Percentiles rank a stretch among this genome's conserved stretches.
These are phyloP conservation scores for Orgyia antiqua DNA, from an alignment of 2,888 invertebrate species.

Conservation along the genomic window DNA sequence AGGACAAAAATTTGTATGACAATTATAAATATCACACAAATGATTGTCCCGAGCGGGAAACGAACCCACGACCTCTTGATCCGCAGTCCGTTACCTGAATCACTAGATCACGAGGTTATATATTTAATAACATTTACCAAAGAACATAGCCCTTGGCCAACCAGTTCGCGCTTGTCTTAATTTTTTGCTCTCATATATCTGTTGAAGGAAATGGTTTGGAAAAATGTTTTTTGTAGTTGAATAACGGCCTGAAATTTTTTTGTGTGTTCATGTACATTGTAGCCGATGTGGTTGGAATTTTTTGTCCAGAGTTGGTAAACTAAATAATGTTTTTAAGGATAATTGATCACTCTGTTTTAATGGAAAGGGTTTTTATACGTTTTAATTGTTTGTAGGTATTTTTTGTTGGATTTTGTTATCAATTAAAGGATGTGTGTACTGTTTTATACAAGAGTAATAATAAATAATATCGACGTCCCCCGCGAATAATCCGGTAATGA, in stretches of 20 bases:
- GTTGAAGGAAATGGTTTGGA: constrained; percentile 24
- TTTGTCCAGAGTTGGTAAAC: background rate
- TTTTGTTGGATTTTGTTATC: background rate
- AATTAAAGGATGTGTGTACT: background rate
- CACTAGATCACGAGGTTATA: too few species aligned
- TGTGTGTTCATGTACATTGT: constrained; percentile 1
- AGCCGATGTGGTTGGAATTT: constrained; percentile 2
- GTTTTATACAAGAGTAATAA: background rate
- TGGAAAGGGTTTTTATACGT: background rate
- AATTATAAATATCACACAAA: too few species aligned
- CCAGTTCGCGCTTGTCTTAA: constrained; percentile 17
- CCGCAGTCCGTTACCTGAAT: too few species aligned
- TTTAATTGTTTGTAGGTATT: background rate
- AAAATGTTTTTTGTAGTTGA: constrained; percentile 30
- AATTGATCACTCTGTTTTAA: too few species aligned
- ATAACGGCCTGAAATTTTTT: constrained; percentile 16
- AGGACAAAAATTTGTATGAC: too few species aligned
- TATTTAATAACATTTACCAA: too few species aligned
- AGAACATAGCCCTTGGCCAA: too few species aligned
- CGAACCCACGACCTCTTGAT: too few species aligned
- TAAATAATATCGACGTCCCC: background rate
- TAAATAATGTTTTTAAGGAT: constrained; percentile 4
- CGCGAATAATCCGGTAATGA: too few species aligned
- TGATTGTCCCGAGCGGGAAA: too few species aligned
- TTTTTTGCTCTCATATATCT: constrained; percentile 25